Percentiles rank a stretch among this genome's conserved stretches.
These are phyloP conservation scores for Xiphias gladius DNA, from an alignment of 2,113 vertebrate genomes.

Conservation along the genomic window DNA sequence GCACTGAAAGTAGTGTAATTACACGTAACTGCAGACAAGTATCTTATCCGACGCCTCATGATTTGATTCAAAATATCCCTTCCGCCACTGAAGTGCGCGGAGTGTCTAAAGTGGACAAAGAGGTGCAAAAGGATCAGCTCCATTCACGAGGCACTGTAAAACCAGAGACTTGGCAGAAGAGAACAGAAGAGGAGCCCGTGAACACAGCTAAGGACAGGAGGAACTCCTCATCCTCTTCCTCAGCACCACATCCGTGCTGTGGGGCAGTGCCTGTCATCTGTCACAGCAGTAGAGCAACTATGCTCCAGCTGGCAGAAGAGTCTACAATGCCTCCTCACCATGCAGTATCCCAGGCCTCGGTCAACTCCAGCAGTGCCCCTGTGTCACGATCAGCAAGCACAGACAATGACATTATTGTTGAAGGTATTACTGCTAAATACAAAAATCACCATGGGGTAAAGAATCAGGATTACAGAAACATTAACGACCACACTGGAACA, in stretches of 20 bases:
- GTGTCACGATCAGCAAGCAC: not conserved
- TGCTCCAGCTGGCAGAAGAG: slow-evolving; percentile 13
- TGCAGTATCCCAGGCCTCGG: slow-evolving; percentile 14
- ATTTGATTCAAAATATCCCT: slow-evolving; percentile 6
- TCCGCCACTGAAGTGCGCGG: not conserved
- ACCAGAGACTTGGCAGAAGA: slow-evolving; percentile 12
- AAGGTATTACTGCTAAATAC: not conserved
- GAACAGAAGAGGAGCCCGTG: slow-evolving; percentile 2
- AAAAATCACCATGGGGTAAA: not conserved
- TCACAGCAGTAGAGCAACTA: slow-evolving; percentile 56
- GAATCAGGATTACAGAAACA: slow-evolving; percentile 8
- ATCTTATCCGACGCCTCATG: not conserved
- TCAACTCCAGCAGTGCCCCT: slow-evolving; percentile 1
- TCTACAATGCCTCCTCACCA: not conserved
- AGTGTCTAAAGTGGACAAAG: slow-evolving; percentile 12
- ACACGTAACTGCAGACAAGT: slow-evolving; percentile 7
- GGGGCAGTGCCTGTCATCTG: slow-evolving; percentile 81
- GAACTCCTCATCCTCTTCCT: slow-evolving; percentile 20
- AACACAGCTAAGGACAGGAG: not conserved
- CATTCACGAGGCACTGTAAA: slow-evolving; percentile 14
- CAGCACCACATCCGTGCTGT: slow-evolving; percentile 34
- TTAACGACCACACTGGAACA: slow-evolving; percentile 1
- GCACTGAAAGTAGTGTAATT: not conserved
- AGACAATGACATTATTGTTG: slow-evolving; percentile 7
- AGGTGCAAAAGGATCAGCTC: slow-evolving; percentile 13